Base-by-base conservation (phyloP, 2,113 vertebrate species). In the Actenoides lindsayi region DNA sequence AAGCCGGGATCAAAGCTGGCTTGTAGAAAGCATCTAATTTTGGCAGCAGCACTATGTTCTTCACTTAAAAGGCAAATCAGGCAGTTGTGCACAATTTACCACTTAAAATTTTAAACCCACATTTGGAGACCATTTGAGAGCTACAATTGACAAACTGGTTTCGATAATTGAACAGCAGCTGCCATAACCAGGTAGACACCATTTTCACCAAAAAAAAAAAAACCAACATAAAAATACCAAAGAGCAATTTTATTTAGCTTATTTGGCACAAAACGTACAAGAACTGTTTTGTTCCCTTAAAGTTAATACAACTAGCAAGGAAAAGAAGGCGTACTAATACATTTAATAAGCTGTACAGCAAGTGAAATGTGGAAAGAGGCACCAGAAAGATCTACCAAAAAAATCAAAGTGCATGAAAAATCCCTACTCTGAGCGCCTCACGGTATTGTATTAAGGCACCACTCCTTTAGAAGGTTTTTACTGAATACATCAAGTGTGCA, bases 201-300 rank as follows among this genome's bases (percentile, higher is more conserved):
- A 3, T 9, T 50, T 90, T 56, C 74, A 81, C 80, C 41, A 67
- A 42, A 21, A 31, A 14, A 54, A 17, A 31, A 94, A 84, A 90
- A 85, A 19, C 3, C 9, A 71, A 71, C 39, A 2, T 71, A 82
- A 94, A 93, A 91, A 96, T 97, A 96, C 96, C 91, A 96, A 97
- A 97, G 96, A 96, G 93, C 92, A 88, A 70, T 90, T 98, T 98
- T 97, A 98, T 98, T 98, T 86, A 83, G 93, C 92, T 94, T 93
- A 93, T 98, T 97, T 98, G 97, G 97, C 97, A 98, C 97, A 97
- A 97, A 97, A 95, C 96, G 87, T 97, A 97, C 93, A 97, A 95
- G 91, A 95, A 96, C 67, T 1, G 18, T 93, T 96, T 95, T 97
- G 96, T 96, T 97, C 89, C 96, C 94, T 97, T 91, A 93, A 88